phyloP scores from a whole-genome alignment of 2,888 invertebrate genomes.

The Lottia scabra region DNA sequence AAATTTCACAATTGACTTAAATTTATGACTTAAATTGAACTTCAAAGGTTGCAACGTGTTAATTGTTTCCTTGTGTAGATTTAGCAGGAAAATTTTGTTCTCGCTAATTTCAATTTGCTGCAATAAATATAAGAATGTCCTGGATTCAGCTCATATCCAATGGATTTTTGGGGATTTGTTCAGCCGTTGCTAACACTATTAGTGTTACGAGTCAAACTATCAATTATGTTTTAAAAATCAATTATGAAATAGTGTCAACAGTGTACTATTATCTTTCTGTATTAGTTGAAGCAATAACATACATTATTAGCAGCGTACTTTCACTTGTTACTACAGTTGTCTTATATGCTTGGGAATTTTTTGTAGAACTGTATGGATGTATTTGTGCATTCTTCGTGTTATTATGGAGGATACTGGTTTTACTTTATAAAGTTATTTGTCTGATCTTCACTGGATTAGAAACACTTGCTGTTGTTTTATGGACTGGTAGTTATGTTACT shows the following conservation, averaged over 20 bases:
- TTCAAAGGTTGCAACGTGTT: too few species aligned
- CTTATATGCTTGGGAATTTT: slow-evolving; percentile 26
- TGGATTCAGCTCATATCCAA: neutral
- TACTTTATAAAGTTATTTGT: slow-evolving; percentile 26
- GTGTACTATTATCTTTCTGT: slow-evolving; percentile 12
- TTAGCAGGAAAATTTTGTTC: too few species aligned
- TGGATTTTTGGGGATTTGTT: slow-evolving; percentile 11
- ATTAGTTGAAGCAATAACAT: neutral
- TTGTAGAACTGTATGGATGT: slow-evolving; percentile 29
- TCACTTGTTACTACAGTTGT: slow-evolving; percentile 9
- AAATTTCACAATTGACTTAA: too few species aligned
- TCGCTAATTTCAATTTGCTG: too few species aligned
- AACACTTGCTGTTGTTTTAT: slow-evolving; percentile 21
- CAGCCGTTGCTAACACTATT: slow-evolving; percentile 13
- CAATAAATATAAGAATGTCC: too few species aligned
- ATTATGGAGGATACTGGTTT: slow-evolving; percentile 26
- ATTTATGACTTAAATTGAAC: too few species aligned
- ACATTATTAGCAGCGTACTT: neutral
- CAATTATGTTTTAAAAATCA: slow-evolving; percentile 13
- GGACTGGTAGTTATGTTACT: slow-evolving; percentile 28
- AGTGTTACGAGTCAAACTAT: slow-evolving; percentile 17
- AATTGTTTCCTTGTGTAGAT: too few species aligned
- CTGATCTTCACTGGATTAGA: slow-evolving; percentile 30
- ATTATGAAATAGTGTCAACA: slow-evolving; percentile 24
- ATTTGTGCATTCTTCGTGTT: slow-evolving; percentile 22